These are phyloP conservation scores for Limnephilus marmoratus DNA, from an alignment of 2,888 invertebrate species.

Conservation along the genomic window DNA sequence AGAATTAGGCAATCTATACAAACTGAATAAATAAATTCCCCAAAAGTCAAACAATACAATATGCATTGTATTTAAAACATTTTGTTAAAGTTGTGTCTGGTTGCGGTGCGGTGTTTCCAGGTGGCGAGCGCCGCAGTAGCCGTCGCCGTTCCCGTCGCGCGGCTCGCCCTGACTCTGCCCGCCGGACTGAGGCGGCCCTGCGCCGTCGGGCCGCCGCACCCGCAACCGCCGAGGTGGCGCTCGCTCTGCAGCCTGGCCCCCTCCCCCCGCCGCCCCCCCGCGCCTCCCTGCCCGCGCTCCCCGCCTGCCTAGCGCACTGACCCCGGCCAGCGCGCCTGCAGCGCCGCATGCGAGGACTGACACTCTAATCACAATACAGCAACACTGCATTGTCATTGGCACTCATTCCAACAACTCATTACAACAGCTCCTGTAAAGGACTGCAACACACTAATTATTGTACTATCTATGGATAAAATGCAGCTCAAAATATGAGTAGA, in stretches of 20 bases:
- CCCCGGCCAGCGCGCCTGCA: constrained; percentile 49
- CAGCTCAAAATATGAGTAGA: background rate
- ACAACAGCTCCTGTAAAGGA: background rate
- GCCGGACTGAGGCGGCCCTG: constrained; percentile 33
- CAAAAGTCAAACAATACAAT: background rate
- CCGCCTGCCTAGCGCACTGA: constrained; percentile 58
- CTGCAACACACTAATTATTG: background rate
- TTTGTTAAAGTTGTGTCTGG: background rate
- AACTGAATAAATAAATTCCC: background rate
- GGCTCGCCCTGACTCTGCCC: constrained; percentile 71
- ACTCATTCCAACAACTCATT: background rate
- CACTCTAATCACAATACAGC: constrained; percentile 31
- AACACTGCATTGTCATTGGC: background rate
- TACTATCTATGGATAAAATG: background rate
- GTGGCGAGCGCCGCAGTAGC: constrained; percentile 75
- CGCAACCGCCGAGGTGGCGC: constrained; percentile 69
- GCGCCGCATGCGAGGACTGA: constrained; percentile 59
- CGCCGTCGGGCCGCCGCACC: constrained; percentile 67
- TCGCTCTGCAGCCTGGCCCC: constrained; percentile 70
- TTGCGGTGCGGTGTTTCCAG: constrained; percentile 67
- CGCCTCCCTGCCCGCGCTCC: constrained; percentile 59
- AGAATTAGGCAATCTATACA: background rate
- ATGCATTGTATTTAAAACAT: background rate
- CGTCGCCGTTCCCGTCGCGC: constrained; percentile 75
- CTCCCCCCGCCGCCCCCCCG: constrained; percentile 77